Conservation (phyloP, 2,888 invertebrate genomes). For the Zeuzera pyrina region DNA sequence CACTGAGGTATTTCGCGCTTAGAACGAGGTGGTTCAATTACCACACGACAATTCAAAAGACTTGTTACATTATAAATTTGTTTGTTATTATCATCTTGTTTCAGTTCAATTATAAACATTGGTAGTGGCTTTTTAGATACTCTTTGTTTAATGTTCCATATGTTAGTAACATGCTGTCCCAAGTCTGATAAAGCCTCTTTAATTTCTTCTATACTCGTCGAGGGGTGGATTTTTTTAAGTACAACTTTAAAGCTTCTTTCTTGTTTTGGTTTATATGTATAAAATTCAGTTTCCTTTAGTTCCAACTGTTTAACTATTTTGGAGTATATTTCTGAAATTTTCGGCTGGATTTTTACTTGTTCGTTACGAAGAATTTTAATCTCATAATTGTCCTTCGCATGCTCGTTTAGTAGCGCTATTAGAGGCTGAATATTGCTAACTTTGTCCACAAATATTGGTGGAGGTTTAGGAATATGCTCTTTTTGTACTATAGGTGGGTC, state of each 20-base stretch:
- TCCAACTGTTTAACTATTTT: constrained; percentile 7
- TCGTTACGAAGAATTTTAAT: constrained; percentile 2
- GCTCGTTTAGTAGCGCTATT: background rate
- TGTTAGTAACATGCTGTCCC: constrained; percentile 4
- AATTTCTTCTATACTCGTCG: constrained; percentile 10
- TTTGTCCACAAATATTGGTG: constrained; percentile 1
- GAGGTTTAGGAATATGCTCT: background rate
- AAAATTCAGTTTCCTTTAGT: constrained; percentile 10
- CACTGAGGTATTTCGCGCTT: constrained; percentile 17
- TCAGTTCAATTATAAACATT: constrained; percentile 4
- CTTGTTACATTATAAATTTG: background rate
- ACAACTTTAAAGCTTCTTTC: constrained; percentile 9
- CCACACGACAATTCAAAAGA: background rate
- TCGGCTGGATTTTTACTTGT: constrained; percentile 6
- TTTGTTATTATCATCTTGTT: background rate
- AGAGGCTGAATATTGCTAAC: constrained; percentile 2
- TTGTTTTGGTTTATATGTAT: constrained; percentile 12
- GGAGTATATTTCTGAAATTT: constrained; percentile 6
- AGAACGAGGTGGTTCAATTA: constrained; percentile 16
- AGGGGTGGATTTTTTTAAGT: constrained; percentile 12
- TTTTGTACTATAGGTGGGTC: background rate
- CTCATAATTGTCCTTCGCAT: background rate
- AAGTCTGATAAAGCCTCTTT: constrained; percentile 6
- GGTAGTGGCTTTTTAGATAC: constrained; percentile 6
- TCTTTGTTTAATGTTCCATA: constrained; percentile 10